phyloP scores from a whole-genome alignment of 2,888 invertebrate species.

The Petrolisthes cinctipes region DNA sequence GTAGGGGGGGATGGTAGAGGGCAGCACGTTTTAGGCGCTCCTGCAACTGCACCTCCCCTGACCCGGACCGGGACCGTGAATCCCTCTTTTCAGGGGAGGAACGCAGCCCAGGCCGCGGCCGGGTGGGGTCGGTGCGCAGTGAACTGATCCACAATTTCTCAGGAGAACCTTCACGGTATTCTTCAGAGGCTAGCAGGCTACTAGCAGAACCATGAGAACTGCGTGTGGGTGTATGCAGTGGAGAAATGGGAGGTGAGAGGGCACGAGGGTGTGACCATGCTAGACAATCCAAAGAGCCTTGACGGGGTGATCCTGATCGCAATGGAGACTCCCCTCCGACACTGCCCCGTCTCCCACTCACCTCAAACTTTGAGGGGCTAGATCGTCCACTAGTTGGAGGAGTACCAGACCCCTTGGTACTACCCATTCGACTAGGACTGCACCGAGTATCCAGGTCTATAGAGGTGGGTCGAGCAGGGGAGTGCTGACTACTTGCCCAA shows the following conservation, averaged over 20 bases:
- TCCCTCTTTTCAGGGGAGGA: slow-evolving; percentile 42
- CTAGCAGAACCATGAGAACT: slow-evolving; percentile 53
- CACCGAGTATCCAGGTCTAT: slow-evolving; percentile 46
- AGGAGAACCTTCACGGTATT: slow-evolving; percentile 61
- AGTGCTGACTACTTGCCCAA: slow-evolving; percentile 39
- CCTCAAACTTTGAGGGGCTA: slow-evolving; percentile 52
- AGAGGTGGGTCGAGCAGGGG: slow-evolving; percentile 42
- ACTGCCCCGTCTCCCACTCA: slow-evolving; percentile 49
- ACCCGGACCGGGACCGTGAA: slow-evolving; percentile 21
- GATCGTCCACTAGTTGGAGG: slow-evolving; percentile 52
- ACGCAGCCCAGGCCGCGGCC: slow-evolving; percentile 8
- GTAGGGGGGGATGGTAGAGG: slow-evolving; percentile 59
- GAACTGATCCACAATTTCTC: slow-evolving; percentile 62
- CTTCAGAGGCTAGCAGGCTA: slow-evolving; percentile 56
- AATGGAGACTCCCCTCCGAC: slow-evolving; percentile 50
- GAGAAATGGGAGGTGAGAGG: slow-evolving; percentile 54
- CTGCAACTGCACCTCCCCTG: slow-evolving; percentile 33
- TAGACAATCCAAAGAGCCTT: slow-evolving; percentile 59
- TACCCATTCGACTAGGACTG: slow-evolving; percentile 36
- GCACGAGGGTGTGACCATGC: slow-evolving; percentile 48
- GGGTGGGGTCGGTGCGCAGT: slow-evolving; percentile 43
- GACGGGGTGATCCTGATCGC: slow-evolving; percentile 45
- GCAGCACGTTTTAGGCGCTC: slow-evolving; percentile 61
- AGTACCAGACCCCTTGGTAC: slow-evolving; percentile 33
- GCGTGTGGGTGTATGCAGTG: slow-evolving; percentile 43